phyloP scores from a whole-genome alignment of 2,888 invertebrate species.

The Lepidochitona cinerea region DNA sequence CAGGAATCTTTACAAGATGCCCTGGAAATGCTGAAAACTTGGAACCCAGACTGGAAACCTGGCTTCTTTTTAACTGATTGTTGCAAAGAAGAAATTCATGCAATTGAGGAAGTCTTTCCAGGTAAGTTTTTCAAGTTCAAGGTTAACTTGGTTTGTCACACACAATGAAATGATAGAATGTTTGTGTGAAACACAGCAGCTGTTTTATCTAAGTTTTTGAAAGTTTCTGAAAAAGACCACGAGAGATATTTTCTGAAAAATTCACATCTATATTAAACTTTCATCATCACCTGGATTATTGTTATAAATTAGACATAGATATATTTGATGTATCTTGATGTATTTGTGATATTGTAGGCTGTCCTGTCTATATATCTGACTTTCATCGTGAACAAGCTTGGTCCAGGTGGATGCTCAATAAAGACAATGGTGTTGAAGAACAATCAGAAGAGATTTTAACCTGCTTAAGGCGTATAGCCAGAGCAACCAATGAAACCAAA shows the following conservation, averaged over 20 bases:
- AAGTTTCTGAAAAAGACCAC: too few species aligned
- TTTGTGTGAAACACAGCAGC: too few species aligned
- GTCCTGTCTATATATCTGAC: conserved; percentile 15
- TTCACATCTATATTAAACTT: too few species aligned
- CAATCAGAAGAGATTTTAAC: background rate
- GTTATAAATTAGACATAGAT: too few species aligned
- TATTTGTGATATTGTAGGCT: conserved; percentile 11
- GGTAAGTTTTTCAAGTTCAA: too few species aligned
- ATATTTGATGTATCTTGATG: too few species aligned
- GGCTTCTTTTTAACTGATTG: conserved; percentile 25
- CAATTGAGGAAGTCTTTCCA: conserved; percentile 24
- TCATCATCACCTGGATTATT: too few species aligned
- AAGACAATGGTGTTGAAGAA: background rate
- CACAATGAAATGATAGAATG: too few species aligned
- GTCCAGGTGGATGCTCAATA: conserved; percentile 13
- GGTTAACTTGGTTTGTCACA: too few species aligned
- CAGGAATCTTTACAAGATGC: conserved; percentile 21
- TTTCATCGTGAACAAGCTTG: conserved; percentile 26
- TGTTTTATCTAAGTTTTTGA: background rate
- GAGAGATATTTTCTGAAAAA: too few species aligned
- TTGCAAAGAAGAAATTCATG: conserved; percentile 22
- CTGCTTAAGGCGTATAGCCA: background rate
- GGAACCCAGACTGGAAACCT: conserved; percentile 28
- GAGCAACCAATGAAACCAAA: background rate
- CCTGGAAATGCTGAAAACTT: conserved; percentile 14